A percentile compares a stretch with the other conserved stretches of the same genome.
These are phyloP conservation scores for Perithous albicinctus DNA, from an alignment of 2,888 invertebrate genomes.

Conservation along the genomic window DNA sequence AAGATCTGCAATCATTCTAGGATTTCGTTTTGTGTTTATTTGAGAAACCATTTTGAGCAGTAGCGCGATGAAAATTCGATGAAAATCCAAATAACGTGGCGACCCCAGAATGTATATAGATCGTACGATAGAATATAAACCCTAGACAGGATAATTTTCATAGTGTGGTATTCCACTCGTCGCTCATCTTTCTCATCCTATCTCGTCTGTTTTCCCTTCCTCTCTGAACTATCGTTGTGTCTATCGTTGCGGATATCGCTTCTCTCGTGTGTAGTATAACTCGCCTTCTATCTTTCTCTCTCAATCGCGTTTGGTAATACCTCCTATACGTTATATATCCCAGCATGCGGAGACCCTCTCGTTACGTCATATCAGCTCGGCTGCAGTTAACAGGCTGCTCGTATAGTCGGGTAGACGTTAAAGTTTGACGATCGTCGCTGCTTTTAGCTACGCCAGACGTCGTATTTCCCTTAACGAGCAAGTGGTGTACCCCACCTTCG, in stretches of 20 bases:
- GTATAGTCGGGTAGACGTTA: constrained; percentile 70
- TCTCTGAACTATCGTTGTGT: no score
- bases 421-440: constrained; percentile 73
- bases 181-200: constrained; percentile 16
- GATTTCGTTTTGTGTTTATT: no score
- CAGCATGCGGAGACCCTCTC: constrained; percentile 41
- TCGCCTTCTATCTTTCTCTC: constrained; percentile 18
- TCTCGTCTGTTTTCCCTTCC: constrained; percentile 3
- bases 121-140: constrained; percentile 12
- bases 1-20: no score
- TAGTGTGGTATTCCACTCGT: not conserved
- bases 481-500: constrained; percentile 36
- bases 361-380: constrained; percentile 72
- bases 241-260: constrained; percentile 22
- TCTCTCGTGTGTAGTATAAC: not conserved
- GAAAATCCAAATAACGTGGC: no score
- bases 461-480: constrained; percentile 73
- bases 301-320: constrained; percentile 14
- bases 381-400: constrained; percentile 72
- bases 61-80: no score
- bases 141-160: constrained; percentile 24
- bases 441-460: constrained; percentile 72
- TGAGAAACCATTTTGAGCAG: no score
- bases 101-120: no score
- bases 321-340: constrained; percentile 21